A percentile compares a stretch with the other conserved stretches of the same genome.
phyloP scores from a whole-genome alignment of 2,797 vertebrate genomes.

The Vireo griseus region DNA sequence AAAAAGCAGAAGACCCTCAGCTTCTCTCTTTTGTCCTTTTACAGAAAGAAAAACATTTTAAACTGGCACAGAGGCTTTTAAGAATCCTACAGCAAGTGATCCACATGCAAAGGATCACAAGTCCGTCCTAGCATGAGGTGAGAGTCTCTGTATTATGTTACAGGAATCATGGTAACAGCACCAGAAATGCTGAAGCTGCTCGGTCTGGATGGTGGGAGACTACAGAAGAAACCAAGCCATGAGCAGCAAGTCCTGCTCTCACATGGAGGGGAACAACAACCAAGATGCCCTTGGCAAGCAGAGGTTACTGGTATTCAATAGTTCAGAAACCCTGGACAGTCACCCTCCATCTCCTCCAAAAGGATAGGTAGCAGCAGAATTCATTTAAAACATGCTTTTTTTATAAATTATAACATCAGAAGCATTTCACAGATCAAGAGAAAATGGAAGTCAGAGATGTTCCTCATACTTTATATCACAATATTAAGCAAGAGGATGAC shows the following conservation, averaged over 20 bases:
- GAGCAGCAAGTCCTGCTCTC: not conserved
- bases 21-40: not conserved
- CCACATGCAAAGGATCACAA: not conserved
- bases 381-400: not conserved
- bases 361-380: not conserved
- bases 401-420: not conserved
- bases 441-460: not conserved
- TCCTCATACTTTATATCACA: not conserved
- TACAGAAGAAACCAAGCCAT: not conserved
- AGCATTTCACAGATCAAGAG: not conserved
- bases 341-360: not conserved
- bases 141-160: not conserved
- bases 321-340: not conserved
- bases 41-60: not conserved
- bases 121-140: not conserved
- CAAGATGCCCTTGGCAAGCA: not conserved
- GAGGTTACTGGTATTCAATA: not conserved
- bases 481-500: not conserved
- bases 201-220: not conserved
- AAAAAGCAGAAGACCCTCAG: not conserved
- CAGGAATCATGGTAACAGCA: fast-evolving
- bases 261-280: not conserved
- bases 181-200: not conserved
- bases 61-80: not conserved
- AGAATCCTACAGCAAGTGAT: not conserved